Evolutionary conservation across 1,140 invertebrate species (phyloP).

Genomic region (Cyclina sinensis): DNA sequence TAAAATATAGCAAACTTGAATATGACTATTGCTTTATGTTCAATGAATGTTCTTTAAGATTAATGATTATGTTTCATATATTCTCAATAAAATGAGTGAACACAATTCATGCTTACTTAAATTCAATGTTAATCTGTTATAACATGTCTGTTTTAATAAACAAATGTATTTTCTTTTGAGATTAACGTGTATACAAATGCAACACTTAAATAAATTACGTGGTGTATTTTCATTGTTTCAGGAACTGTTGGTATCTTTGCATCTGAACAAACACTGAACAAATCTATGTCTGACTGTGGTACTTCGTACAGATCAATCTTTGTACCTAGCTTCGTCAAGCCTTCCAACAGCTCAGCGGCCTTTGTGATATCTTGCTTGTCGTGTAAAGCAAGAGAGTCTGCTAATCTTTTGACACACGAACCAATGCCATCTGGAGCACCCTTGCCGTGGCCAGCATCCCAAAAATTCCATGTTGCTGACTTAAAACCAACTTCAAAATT

Average conservation of each 20-base stretch:
- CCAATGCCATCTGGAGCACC: slow-evolving; percentile 87
- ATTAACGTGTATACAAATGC: not conserved
- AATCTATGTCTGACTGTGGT: not conserved
- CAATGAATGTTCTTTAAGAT: not conserved
- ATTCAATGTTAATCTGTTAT: not conserved
- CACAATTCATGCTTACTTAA: not conserved
- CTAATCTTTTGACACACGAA: slow-evolving; percentile 84
- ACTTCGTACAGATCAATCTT: not conserved
- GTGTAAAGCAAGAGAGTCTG: slow-evolving; percentile 8
- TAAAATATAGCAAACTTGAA: not conserved
- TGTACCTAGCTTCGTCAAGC: not conserved
- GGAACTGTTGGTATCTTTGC: not conserved
- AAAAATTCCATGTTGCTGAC: slow-evolving; percentile 85
- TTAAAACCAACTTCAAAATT: slow-evolving; percentile 60
- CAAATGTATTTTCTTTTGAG: not conserved
- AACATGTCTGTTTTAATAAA: too few relatives aligned
- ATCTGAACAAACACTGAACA: not conserved
- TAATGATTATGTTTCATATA: not conserved
- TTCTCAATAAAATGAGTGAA: too few relatives aligned
- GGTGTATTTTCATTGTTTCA: slow-evolving; percentile 29
- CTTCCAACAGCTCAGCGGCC: not conserved
- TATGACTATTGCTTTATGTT: not conserved
- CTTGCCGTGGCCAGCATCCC: slow-evolving; percentile 87
- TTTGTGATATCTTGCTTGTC: not conserved
- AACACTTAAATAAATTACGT: not conserved